Evolutionary conservation across 2,888 invertebrate genomes (phyloP), one percentile per base, ranked within the genome.

Genomic region (Melieria omissa): DNA sequence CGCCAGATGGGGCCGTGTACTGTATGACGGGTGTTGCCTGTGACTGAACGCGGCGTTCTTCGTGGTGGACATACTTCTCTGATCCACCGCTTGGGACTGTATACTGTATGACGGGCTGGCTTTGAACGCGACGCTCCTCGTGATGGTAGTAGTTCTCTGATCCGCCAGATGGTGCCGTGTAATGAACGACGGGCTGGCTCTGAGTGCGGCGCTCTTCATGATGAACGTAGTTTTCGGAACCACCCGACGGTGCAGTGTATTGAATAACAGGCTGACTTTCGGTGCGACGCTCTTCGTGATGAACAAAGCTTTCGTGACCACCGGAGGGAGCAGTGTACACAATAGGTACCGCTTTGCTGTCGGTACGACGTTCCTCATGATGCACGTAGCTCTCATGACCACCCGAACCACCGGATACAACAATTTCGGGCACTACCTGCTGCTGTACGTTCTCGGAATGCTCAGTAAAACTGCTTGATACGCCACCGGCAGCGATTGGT

Each of bases 251-350:
- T 14, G 76, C 75, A 5, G 76, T 73, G n/a, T 77, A 77, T 1
- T 75, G 74, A 3, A 77, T 29, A 14, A 80, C 46, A 6, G 80
- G 79, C 60, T 80, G 80, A n/a, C 65, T 76, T 65, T 79, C 74
- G 14, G 78, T 66, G 14, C 75, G 73, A 9, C 78, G 78, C 54
- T 80, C 78, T 65, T 78, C 76, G 65, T 83, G 83, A 68, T 82
- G 84, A 10, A 76, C 68, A 63, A 80, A 85, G 5, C 80, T 82
- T 72, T 84, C 79, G 2, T 84, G 82, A 44, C 81, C 81, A 44
- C 78, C 75, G 71, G 83, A 65, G 69, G 84, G 80, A 46, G 74
- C 69, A 6, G 67, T 55, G 14, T 76, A 77, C 14, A 46, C 42
- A 12, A 75, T 16, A 29, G 29, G 29, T 9, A 73, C 29, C 6